A percentile compares a stretch with the other conserved stretches of the same genome.
Evolutionary conservation across 2,797 vertebrate species (phyloP).

Genomic region (Pseudochirops cupreus): DNA sequence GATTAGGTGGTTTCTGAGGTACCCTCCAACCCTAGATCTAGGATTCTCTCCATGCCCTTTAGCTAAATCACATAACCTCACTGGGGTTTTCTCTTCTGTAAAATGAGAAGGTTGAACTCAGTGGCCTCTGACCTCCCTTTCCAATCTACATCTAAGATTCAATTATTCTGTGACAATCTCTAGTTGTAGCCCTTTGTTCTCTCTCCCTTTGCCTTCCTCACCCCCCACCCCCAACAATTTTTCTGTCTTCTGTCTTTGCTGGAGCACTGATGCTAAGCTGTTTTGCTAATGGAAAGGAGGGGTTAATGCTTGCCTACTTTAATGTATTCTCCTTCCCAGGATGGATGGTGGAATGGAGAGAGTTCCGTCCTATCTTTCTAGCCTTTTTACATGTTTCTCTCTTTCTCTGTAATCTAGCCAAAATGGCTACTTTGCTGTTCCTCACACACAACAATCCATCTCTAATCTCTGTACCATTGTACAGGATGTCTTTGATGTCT

Average conservation of each 20-base stretch:
- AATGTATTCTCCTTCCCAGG: not conserved
- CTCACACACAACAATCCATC: not conserved
- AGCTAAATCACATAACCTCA: too few species aligned
- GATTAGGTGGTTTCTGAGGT: not conserved
- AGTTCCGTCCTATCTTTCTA: not conserved
- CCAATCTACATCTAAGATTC: not conserved
- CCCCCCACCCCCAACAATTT: not conserved
- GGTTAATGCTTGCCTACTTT: slow-evolving; percentile 1
- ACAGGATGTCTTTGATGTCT: not conserved
- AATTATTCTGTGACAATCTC: not conserved
- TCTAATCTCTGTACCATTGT: too few species aligned
- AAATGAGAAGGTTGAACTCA: too few species aligned
- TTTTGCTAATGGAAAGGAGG: slow-evolving; percentile 5
- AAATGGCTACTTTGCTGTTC: not conserved
- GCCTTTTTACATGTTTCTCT: not conserved
- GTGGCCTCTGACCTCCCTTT: not conserved
- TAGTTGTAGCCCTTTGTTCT: not conserved
- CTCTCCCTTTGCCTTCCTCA: not conserved
- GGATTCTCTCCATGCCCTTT: too few species aligned
- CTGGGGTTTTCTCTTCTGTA: too few species aligned
- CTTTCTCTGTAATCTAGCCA: not conserved
- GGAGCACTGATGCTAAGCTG: not conserved
- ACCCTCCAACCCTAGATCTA: too few species aligned
- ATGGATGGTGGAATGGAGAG: not conserved
- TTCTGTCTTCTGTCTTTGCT: not conserved